A percentile compares a stretch with the other conserved stretches of the same genome.
Evolutionary conservation across 2,888 invertebrate genomes (phyloP).

Genomic region (Caenorhabditis wallacei): DNA sequence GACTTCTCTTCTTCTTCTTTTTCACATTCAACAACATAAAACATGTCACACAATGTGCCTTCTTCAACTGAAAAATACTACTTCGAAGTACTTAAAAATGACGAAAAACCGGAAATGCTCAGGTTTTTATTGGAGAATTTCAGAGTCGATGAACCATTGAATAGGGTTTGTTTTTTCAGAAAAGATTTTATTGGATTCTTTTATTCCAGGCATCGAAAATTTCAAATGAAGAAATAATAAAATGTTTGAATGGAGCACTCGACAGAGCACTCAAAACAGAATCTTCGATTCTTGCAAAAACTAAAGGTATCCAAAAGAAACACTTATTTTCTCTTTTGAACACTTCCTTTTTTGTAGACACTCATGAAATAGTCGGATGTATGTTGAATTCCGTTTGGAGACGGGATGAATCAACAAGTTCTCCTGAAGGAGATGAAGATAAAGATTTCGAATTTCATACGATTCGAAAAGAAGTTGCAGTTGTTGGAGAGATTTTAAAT

Average conservation of each 20-base stretch:
- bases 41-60: slow-evolving; percentile 41
- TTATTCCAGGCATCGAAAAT: slow-evolving; percentile 50
- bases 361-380: slow-evolving; percentile 58
- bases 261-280: slow-evolving; percentile 50
- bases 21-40: slow-evolving; percentile 38
- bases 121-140: slow-evolving; percentile 54
- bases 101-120: slow-evolving; percentile 42
- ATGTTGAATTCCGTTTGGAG: slow-evolving; percentile 64
- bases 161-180: slow-evolving; percentile 12
- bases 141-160: slow-evolving; percentile 54
- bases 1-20: slow-evolving; percentile 20
- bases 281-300: slow-evolving; percentile 52
- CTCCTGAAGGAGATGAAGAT: slow-evolving; percentile 24
- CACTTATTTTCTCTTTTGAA: not conserved
- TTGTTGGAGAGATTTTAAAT: slow-evolving; percentile 60
- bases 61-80: slow-evolving; percentile 42
- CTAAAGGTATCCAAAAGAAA: slow-evolving; percentile 6
- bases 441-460: slow-evolving; percentile 51
- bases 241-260: slow-evolving; percentile 47
- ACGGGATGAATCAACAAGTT: slow-evolving; percentile 26
- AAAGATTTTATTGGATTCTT: not conserved
- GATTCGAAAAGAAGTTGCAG: slow-evolving; percentile 41
- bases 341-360: slow-evolving; percentile 31
- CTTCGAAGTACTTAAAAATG: slow-evolving; percentile 51
- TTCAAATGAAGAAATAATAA: slow-evolving; percentile 34